A percentile compares a stretch with the other conserved stretches of the same genome.
These are phyloP conservation scores for Cassiopea andromeda DNA, from an alignment of 30 jellyfish, hydroid and myxozoan genomes.

Conservation along the genomic window DNA sequence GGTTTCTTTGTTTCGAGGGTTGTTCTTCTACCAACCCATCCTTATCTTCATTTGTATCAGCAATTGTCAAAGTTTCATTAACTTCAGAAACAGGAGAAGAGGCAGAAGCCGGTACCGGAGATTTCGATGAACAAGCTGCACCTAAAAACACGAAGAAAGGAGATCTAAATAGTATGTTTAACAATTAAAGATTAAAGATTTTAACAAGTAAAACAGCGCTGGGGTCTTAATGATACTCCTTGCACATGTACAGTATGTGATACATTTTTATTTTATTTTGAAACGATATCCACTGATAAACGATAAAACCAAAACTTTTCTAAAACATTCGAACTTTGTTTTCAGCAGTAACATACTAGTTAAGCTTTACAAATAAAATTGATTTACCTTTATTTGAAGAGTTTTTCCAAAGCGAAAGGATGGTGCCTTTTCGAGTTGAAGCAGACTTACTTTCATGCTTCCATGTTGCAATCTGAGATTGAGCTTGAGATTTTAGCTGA, in stretches of 20 bases:
- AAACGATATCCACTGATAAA: neutral
- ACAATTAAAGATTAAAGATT: neutral
- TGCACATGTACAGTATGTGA: slow-evolving; percentile 17
- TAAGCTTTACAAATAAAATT: too few species aligned
- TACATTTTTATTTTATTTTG: slow-evolving; percentile 1
- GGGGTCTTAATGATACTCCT: neutral
- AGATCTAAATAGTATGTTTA: neutral
- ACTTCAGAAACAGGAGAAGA: slow-evolving; percentile 6
- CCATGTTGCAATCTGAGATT: too few species aligned
- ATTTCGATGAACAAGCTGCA: slow-evolving; percentile 10
- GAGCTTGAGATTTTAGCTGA: too few species aligned
- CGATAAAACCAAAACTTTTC: slow-evolving; percentile 1
- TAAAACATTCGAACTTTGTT: neutral
- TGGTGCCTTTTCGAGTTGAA: too few species aligned
- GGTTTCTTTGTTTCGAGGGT: slow-evolving; percentile 31
- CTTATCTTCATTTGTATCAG: slow-evolving; percentile 26
- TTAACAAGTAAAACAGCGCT: neutral
- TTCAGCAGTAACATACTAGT: neutral
- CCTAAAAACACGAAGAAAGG: slow-evolving; percentile 9
- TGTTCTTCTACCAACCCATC: slow-evolving; percentile 33
- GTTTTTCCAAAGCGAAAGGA: too few species aligned
- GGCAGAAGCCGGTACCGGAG: slow-evolving; percentile 17
- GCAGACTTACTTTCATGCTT: too few species aligned
- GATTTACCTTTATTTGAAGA: too few species aligned
- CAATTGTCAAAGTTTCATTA: slow-evolving; percentile 25